Percentiles rank a stretch among this genome's conserved stretches.
These are phyloP conservation scores for Sminthurinus signatus DNA, from an alignment of 1,140 invertebrate genomes.

Conservation along the genomic window DNA sequence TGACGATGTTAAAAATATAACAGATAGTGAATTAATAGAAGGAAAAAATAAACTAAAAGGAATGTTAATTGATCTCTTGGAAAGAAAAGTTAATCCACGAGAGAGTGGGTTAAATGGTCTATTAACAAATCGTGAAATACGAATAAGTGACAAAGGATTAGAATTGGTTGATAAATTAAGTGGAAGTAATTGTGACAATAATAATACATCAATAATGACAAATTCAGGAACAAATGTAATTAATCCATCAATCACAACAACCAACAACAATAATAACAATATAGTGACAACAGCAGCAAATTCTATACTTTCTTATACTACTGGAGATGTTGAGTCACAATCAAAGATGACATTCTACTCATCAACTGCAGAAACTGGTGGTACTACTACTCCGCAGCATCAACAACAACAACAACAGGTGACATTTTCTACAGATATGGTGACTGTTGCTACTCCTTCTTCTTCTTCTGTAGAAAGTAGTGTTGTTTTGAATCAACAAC, in stretches of 20 bases:
- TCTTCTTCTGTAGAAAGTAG: no score
- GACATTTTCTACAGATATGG: conserved; percentile 1
- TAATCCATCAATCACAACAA: no score
- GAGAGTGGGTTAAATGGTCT: conserved; percentile 53
- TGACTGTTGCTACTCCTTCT: not conserved
- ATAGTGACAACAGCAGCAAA: no score
- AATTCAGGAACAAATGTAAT: not conserved
- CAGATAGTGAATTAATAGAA: conserved; percentile 5
- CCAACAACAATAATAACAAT: no score
- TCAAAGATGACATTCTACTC: conserved; percentile 36
- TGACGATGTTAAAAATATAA: not conserved
- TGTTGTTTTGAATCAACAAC: no score
- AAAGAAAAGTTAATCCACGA: conserved; percentile 58
- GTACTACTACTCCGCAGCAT: not conserved
- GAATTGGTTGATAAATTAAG: conserved; percentile 53
- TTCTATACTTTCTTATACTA: not conserved
- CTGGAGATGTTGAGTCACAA: no score
- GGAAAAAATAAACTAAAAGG: conserved; percentile 45
- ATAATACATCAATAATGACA: conserved; percentile 24
- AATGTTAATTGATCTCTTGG: conserved; percentile 62
- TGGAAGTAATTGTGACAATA: conserved; percentile 24
- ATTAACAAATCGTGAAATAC: conserved; percentile 52
- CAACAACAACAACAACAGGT: conserved; percentile 3
- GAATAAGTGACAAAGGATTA: conserved; percentile 55
- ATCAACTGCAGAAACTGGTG: no score